A percentile compares a stretch with the other conserved stretches of the same genome.
These are phyloP conservation scores for Phalangium opilio DNA, from an alignment of 2,888 invertebrate genomes.

Conservation along the genomic window DNA sequence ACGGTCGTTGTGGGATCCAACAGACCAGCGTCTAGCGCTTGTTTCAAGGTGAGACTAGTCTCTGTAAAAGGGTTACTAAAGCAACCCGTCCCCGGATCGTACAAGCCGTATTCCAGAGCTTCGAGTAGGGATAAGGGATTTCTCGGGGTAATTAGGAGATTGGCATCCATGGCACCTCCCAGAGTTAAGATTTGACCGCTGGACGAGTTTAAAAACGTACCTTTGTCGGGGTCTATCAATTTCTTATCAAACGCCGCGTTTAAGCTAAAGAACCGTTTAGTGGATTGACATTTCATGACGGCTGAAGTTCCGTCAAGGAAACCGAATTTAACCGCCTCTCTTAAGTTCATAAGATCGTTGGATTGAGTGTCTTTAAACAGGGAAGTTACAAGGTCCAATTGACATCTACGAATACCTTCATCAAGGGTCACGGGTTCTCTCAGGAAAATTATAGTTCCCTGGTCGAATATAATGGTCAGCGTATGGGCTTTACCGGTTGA, in stretches of 20 bases:
- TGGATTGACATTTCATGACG: conserved; percentile 30
- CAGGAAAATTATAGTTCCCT: conserved; percentile 52
- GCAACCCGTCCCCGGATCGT: conserved; percentile 62
- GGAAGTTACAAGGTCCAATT: conserved; percentile 53
- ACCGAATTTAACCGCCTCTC: conserved; percentile 38
- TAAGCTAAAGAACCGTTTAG: conserved; percentile 29
- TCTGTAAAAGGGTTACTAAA: conserved; percentile 66
- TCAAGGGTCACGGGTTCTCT: conserved; percentile 62
- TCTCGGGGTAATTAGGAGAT: conserved; percentile 43
- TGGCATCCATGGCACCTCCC: conserved; percentile 23
- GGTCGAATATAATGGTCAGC: conserved; percentile 57
- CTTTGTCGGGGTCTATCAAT: conserved; percentile 29
- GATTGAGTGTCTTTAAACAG: conserved; percentile 48
- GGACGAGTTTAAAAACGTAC: conserved; percentile 11
- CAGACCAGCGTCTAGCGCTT: conserved; percentile 55
- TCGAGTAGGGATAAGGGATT: conserved; percentile 65
- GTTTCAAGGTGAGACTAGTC: conserved; percentile 49
- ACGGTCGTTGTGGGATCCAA: conserved; percentile 47
- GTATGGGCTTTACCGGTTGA: conserved; percentile 46
- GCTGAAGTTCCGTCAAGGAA: conserved; percentile 69
- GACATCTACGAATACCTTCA: conserved; percentile 57
- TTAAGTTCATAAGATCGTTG: conserved; percentile 42
- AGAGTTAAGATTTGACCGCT: conserved; percentile 26
- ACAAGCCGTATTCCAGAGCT: conserved; percentile 60
- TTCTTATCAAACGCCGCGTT: conserved; percentile 33